Evolutionary conservation across 2,888 invertebrate genomes (phyloP).

Genomic region (Amphipyra tragopoginis): DNA sequence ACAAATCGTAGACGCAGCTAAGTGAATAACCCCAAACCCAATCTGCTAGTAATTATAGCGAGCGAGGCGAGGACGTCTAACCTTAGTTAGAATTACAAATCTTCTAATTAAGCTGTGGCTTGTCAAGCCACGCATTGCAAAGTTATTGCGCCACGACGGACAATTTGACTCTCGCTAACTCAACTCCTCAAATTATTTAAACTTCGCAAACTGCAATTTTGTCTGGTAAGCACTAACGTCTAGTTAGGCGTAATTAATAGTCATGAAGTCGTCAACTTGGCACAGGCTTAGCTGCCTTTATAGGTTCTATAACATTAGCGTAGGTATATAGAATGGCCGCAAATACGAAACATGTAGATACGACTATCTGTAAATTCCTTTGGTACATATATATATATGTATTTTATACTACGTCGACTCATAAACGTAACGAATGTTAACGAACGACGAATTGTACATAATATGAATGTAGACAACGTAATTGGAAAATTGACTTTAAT

Average conservation of each 20-base stretch:
- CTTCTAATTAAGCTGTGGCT: constrained; percentile 65
- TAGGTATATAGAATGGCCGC: constrained; percentile 13
- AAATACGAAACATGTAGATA: constrained; percentile 33
- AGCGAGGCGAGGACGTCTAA: constrained; percentile 44
- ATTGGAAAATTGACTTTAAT: constrained; percentile 31
- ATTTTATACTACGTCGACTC: constrained; percentile 4
- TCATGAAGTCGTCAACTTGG: constrained; percentile 29
- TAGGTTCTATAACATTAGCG: constrained; percentile 27
- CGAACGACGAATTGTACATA: constrained; percentile 17
- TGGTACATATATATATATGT: not conserved
- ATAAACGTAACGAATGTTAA: constrained; percentile 17
- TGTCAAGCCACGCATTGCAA: constrained; percentile 58
- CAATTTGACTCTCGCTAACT: constrained; percentile 25
- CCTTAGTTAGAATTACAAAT: constrained; percentile 73
- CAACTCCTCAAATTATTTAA: constrained; percentile 25
- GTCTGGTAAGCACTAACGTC: constrained; percentile 8
- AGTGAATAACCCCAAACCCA: constrained; percentile 59
- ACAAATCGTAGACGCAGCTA: constrained; percentile 53
- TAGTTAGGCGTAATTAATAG: constrained; percentile 40
- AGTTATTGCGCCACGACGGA: constrained; percentile 36
- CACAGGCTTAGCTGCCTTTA: constrained; percentile 19
- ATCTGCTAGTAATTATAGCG: constrained; percentile 49
- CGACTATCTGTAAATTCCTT: constrained; percentile 14
- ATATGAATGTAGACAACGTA: constrained; percentile 22
- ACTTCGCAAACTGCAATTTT: constrained; percentile 28